Evolutionary conservation across 2,113 vertebrate species (phyloP).

Genomic region (Xyrauchen texanus): DNA sequence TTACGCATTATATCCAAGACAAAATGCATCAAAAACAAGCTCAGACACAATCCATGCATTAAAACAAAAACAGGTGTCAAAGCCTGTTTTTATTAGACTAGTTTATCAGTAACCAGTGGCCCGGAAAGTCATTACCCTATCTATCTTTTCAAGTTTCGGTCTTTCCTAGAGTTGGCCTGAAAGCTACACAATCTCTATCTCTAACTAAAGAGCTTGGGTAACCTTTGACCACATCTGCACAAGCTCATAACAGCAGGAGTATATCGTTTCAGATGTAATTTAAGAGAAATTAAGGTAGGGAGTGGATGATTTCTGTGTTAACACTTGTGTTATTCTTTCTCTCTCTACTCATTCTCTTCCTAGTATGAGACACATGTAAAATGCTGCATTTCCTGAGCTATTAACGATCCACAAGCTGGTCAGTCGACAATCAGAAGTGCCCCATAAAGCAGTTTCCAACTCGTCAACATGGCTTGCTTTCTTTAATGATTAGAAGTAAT

Average conservation of each 20-base stretch:
- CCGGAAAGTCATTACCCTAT: constrained; percentile 48
- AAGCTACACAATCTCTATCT: not conserved
- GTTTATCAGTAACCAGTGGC: constrained; percentile 56
- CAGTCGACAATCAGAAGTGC: not conserved
- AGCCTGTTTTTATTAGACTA: constrained; percentile 43
- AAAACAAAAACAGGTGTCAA: constrained; percentile 48
- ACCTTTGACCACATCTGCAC: constrained; percentile 4
- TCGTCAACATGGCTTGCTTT: not conserved
- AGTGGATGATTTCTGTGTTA: not conserved
- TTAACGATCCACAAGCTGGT: not conserved
- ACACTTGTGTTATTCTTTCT: not conserved
- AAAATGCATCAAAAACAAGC: not conserved
- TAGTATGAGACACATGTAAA: too few relatives aligned
- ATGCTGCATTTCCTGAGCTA: not conserved
- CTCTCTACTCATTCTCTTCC: not conserved
- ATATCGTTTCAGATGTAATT: not conserved
- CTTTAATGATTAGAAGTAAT: not conserved
- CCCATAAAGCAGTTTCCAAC: not conserved
- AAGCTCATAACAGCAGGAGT: not conserved
- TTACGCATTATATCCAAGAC: not conserved
- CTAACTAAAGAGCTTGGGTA: not conserved
- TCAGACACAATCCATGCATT: constrained; percentile 33
- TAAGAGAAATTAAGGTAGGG: not conserved
- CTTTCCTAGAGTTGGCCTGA: not conserved
- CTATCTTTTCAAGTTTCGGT: not conserved